Percentiles rank a stretch among this genome's conserved stretches.
phyloP scores from a whole-genome alignment of 2,888 invertebrate species.

The Noctua janthina region DNA sequence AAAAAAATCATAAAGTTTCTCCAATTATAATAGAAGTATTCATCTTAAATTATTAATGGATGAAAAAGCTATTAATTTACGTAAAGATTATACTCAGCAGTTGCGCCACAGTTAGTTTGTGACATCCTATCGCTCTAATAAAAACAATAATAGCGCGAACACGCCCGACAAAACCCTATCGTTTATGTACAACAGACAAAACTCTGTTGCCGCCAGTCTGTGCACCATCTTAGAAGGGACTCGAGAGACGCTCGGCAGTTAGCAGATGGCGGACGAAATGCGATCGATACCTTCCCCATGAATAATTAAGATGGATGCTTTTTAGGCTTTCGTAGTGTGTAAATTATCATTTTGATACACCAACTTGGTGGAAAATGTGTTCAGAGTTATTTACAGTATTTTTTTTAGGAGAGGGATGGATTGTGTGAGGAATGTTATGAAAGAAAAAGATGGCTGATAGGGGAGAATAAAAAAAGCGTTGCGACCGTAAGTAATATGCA shows the following conservation, averaged over 20 bases:
- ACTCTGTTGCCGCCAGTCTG: not conserved
- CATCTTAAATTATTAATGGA: too few relatives aligned
- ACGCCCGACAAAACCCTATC: not conserved
- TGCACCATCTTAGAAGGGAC: conserved; percentile 37
- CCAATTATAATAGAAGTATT: too few relatives aligned
- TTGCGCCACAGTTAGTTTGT: too few relatives aligned
- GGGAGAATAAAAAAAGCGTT: not conserved
- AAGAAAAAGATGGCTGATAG: not conserved
- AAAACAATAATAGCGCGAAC: not conserved
- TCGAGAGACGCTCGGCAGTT: conserved; percentile 67
- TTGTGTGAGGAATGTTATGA: not conserved
- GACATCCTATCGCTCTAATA: not conserved
- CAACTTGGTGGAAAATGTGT: conserved; percentile 12
- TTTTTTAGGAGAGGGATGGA: not conserved
- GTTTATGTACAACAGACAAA: not conserved
- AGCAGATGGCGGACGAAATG: conserved; percentile 74
- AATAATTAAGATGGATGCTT: conserved; percentile 85
- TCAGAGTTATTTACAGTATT: conserved; percentile 1
- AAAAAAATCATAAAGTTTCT: too few relatives aligned
- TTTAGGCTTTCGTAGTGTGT: conserved; percentile 70
- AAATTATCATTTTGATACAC: conserved; percentile 42
- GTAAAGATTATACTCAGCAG: too few relatives aligned
- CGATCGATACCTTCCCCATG: conserved; percentile 82
- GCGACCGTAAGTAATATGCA: not conserved
- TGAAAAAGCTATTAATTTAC: too few relatives aligned